Evolutionary conservation across 2,113 vertebrate genomes (phyloP).

Genomic region (Mastomys coucha): DNA sequence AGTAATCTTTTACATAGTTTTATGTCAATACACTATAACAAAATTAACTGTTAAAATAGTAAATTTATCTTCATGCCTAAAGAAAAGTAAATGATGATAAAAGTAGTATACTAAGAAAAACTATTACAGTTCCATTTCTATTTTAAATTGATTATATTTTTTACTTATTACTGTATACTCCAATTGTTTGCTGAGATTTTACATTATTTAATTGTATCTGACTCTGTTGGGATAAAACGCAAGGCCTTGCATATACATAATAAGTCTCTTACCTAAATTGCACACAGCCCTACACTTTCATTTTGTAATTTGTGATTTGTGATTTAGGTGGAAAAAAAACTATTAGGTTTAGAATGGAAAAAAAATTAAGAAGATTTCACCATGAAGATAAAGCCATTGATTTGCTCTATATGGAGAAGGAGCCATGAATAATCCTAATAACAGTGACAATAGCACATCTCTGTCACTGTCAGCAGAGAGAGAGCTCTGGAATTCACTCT

Average conservation of each 20-base stretch:
- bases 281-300: background rate
- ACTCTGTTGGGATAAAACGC: background rate
- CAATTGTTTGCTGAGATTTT: conserved; percentile 8
- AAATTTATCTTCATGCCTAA: background rate
- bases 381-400: conserved; percentile 30
- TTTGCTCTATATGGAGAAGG: conserved; percentile 28
- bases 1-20: background rate
- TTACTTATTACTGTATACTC: background rate
- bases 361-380: background rate
- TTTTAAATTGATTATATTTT: conserved; percentile 18
- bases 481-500: conserved; percentile 13
- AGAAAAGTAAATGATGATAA: background rate
- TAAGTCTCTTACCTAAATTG: background rate
- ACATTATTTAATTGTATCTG: background rate
- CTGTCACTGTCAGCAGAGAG: background rate
- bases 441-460: conserved; percentile 16
- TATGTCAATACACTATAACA: background rate
- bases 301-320: conserved; percentile 21
- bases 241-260: background rate
- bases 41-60: conserved; percentile 17
- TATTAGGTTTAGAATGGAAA: conserved; percentile 52
- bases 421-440: background rate
- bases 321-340: conserved; percentile 22
- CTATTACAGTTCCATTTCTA: background rate
- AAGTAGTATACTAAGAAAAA: conserved; percentile 33